Evolutionary conservation across 2,888 invertebrate species (phyloP), one percentile per base, ranked within the genome.

Genomic region (Plebejus argus): DNA sequence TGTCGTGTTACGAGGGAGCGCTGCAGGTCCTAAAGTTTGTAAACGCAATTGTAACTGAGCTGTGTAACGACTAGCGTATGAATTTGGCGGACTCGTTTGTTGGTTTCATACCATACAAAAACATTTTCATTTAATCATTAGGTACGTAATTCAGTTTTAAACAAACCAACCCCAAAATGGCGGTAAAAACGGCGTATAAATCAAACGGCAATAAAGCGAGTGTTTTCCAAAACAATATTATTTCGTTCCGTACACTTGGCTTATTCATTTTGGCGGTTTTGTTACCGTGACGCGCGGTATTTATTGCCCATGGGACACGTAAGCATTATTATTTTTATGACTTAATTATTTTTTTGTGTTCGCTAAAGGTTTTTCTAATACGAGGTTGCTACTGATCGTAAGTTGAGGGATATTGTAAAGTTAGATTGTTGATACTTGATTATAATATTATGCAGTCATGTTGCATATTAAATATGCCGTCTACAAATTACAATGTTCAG

Each of bases 71-170:
- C n/a, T n/a, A n/a, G n/a, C 18, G 1, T 53, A 53, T 45, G 45
- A 45, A 45, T 45, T 12, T 45, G 45, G 10, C 10, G 3, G 45
- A 45, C 12, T 61, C 23, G 23, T 61, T 20, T 58, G 20, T 61
- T 12, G 61, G 66, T 33, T 66, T 18, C 28, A 15, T 28, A 5
- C 28, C 15, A 66, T 66, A 33, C 20, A 18, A 66, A 66, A 66
- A 66, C 66, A 66, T 66, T 66, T 66, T 66, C 66, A 33, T 66
- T 66, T 66, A 33, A 66, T 66, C 66, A 66, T 66, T 66, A 66
- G 66, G 66, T 15, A 33, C 28, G 66, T 33, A 66, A 66, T 66
- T 33, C 33, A 66, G 23, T 66, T 33, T 66, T 66, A 66, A 66
- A 66, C 61, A 66, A 66, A 66, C 23, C 61, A 7, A 66, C 66